These are phyloP conservation scores for Drosophila dives DNA, from an alignment of 2,888 invertebrate genomes.

Conservation along the genomic window DNA sequence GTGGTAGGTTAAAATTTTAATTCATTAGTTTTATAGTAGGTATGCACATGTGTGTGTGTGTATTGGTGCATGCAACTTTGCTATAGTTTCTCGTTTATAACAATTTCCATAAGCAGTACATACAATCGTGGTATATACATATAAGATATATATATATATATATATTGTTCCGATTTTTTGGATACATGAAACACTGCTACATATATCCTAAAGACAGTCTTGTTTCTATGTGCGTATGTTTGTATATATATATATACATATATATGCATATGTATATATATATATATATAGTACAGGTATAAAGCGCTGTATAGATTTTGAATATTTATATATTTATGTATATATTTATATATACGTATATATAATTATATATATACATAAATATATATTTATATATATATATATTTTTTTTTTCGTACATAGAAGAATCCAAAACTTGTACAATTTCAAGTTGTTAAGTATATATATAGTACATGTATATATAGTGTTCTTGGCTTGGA, in stretches of 20 bases:
- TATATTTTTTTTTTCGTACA: conserved; percentile 2
- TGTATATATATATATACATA: conserved; percentile 19
- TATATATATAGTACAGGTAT: neutral
- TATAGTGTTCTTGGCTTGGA: conserved; percentile 14
- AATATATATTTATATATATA: conserved; percentile 7
- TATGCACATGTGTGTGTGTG: conserved; percentile 32
- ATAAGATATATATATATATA: neutral
- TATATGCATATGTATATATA: no score
- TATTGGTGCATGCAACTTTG: conserved; percentile 45
- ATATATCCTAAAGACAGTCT: conserved; percentile 78
- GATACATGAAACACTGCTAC: conserved; percentile 72
- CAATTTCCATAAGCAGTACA: conserved; percentile 69
- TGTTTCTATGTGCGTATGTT: conserved; percentile 74
- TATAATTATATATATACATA: neutral
- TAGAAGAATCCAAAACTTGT: conserved; percentile 21
- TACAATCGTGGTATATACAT: conserved; percentile 27
- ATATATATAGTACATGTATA: conserved; percentile 12
- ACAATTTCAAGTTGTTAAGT: conserved; percentile 3
- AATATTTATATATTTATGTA: neutral
- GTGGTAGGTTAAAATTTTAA: conserved; percentile 56
- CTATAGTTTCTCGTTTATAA: conserved; percentile 61
- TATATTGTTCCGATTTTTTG: conserved; percentile 41
- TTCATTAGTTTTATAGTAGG: conserved; percentile 39
- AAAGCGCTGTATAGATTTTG: conserved; percentile 1
- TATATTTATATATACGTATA: neutral